Evolutionary conservation across 1,140 invertebrate species (phyloP).

Genomic region (Luehdorfia chinensis): DNA sequence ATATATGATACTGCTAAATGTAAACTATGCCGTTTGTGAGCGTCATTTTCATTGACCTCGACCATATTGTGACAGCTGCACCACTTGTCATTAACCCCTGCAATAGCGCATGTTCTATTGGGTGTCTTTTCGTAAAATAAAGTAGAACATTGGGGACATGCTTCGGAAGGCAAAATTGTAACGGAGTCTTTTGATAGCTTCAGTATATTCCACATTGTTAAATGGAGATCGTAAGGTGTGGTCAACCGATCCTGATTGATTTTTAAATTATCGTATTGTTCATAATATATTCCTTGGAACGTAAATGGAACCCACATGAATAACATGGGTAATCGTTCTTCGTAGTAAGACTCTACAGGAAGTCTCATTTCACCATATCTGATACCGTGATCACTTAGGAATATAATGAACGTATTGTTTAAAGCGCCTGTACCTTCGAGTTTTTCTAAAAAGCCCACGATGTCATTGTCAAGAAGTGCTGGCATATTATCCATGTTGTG

Average conservation of each 20-base stretch:
- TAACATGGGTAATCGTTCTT: conserved; percentile 89
- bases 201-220: conserved; percentile 73
- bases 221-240: conserved; percentile 86
- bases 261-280: conserved; percentile 78
- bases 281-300: conserved; percentile 78
- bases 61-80: conserved; percentile 81
- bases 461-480: conserved; percentile 77
- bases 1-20: conserved; percentile 27
- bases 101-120: conserved; percentile 83
- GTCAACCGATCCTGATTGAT: conserved; percentile 82
- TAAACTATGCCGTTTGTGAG: conserved; percentile 22
- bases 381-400: conserved; percentile 92
- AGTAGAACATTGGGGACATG: conserved; percentile 82
- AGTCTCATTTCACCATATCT: conserved; percentile 85
- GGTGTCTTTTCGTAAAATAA: conserved; percentile 81
- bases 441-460: conserved; percentile 73
- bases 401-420: conserved; percentile 81
- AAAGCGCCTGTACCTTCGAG: conserved; percentile 67
- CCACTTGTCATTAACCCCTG: conserved; percentile 85
- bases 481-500: conserved; percentile 76
- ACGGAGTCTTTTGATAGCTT: conserved; percentile 51
- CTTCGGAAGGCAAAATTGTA: conserved; percentile 57
- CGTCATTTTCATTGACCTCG: conserved; percentile 21
- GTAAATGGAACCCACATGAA: conserved; percentile 84
- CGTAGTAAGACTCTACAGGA: conserved; percentile 86